Evolutionary conservation across 92 coral and sea anemone species (phyloP), one percentile per base, ranked within the genome.

Genomic region (Epizoanthus fatuus): DNA sequence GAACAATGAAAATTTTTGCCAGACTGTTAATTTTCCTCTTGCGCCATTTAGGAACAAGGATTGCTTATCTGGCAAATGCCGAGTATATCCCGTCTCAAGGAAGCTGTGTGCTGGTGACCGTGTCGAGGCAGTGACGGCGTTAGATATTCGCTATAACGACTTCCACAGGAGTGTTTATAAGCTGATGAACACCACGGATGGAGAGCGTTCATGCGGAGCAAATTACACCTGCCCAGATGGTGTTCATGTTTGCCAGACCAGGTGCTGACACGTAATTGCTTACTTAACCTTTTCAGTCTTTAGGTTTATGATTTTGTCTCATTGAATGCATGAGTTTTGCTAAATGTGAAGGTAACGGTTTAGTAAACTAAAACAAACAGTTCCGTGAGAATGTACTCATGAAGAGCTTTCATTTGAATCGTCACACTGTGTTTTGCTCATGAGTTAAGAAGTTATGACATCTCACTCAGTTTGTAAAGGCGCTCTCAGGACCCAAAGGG

Each of bases 101-200:
- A 86, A 88, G 44, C 55, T 88, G 51, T 96, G 99, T 75, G 95
- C 98, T 15, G 98, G 98, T 19, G 99, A 96, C 88, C 98, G 94
- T 17, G 99, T 96, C 7, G 99, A 96, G 75, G 99, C 99, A 16
- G 98, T 96, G 72, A 95, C 98, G 40, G 99, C 99, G 9, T 89
- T 93, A 11, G 99, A 95, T 86, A 91, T 97, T 69, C 81, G 94
- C 69, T 97, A 97, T 84, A 91, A 88, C 22, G 99, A 97, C 86
- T 97, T 97, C 80, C 99, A 95, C 86, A 86, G 87, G 53, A 92
- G 92, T 47, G 95, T 97, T 65, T 97, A 97, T 74, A 91, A 87
- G 69, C 93, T 90, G 64, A 84, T 97, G 84, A 93, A 79, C 49
- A 91, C 93, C 37, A 77, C 93, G 15, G 95, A 89, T 7, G 94